Conservation (phyloP, 2,113 vertebrate genomes). For the Tragelaphus strepsiceros region DNA sequence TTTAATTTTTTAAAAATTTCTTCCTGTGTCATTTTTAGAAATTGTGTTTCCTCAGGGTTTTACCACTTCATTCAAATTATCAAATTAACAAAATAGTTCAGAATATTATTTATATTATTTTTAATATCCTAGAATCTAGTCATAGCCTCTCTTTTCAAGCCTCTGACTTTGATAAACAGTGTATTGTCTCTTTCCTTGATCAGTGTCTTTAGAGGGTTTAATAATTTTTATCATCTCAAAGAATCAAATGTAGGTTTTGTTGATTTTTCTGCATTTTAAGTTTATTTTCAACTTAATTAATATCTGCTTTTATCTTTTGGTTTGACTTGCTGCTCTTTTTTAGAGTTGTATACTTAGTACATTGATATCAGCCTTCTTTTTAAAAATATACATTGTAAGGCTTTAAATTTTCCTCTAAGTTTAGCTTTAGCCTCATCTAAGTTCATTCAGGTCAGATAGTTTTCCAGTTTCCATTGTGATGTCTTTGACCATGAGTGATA, state of each 20-base stretch:
- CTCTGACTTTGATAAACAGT: neutral
- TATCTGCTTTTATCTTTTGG: neutral
- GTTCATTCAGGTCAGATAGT: neutral
- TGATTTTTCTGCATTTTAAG: neutral
- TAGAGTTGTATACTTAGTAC: neutral
- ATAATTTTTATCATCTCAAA: neutral
- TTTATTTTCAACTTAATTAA: neutral
- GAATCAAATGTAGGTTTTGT: neutral
- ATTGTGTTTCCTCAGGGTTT: neutral
- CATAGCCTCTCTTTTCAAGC: neutral
- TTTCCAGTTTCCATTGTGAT: neutral
- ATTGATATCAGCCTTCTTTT: neutral
- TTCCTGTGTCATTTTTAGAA: neutral
- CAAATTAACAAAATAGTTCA: neutral
- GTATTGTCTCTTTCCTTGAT: neutral
- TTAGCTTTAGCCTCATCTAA: neutral
- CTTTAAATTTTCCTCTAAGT: neutral
- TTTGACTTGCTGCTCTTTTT: neutral
- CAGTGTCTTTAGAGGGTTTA: neutral
- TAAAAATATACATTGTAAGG: neutral
- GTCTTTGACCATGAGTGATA: neutral
- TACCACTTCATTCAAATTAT: neutral
- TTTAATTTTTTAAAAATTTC: neutral
- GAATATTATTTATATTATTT: neutral
- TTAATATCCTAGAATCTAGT: neutral